Evolutionary conservation across 2,888 invertebrate species (phyloP).

Genomic region (Drosophila flavopinicola): DNA sequence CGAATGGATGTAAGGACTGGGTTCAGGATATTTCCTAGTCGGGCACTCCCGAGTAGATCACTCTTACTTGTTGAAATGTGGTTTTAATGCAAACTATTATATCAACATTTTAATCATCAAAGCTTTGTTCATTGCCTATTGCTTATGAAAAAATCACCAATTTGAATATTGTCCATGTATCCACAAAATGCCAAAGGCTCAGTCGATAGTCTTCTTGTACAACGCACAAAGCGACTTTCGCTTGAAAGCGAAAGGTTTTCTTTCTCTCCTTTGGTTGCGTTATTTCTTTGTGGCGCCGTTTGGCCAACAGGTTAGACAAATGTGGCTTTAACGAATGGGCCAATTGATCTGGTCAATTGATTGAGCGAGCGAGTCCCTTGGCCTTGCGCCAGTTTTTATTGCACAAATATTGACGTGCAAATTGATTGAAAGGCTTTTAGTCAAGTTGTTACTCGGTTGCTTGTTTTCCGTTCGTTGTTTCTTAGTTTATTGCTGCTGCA

Average conservation of each 20-base stretch:
- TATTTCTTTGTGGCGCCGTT: conserved; percentile 49
- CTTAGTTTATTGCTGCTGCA: neutral
- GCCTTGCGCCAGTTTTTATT: conserved; percentile 59
- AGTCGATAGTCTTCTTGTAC: neutral
- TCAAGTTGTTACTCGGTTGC: conserved; percentile 23
- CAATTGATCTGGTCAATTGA: conserved; percentile 49
- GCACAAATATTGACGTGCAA: conserved; percentile 52
- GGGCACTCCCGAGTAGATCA: too few species aligned
- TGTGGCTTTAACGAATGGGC: conserved; percentile 40
- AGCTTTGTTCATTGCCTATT: too few species aligned
- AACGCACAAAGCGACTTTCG: conserved; percentile 15
- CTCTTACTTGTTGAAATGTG: too few species aligned
- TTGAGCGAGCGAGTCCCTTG: conserved; percentile 43
- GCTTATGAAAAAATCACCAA: too few species aligned
- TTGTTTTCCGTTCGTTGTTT: conserved; percentile 20
- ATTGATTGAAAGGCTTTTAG: conserved; percentile 67
- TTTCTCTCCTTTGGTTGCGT: neutral
- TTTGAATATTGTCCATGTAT: too few species aligned
- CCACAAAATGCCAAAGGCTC: too few species aligned
- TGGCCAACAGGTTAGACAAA: conserved; percentile 71
- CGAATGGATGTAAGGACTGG: too few species aligned
- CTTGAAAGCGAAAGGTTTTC: conserved; percentile 51
- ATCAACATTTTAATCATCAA: too few species aligned
- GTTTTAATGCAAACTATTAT: too few species aligned
- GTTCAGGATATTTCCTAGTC: too few species aligned